Percentiles rank a stretch among this genome's conserved stretches.
These are phyloP conservation scores for Alligator mississippiensis DNA, from an alignment of 2,113 vertebrate species.

Conservation along the genomic window DNA sequence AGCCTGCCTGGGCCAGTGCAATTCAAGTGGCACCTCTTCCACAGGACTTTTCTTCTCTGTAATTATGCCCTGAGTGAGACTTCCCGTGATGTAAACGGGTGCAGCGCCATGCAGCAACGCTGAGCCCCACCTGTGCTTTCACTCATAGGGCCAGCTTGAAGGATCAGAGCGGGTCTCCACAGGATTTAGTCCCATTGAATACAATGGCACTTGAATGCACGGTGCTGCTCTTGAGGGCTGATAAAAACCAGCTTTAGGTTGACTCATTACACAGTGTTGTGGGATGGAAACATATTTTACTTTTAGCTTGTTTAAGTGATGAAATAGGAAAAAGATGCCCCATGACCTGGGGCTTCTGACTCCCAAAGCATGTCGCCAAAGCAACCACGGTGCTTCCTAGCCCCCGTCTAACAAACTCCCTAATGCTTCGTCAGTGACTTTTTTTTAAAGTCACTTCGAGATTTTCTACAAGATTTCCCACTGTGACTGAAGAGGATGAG, in stretches of 20 bases:
- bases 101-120: slow-evolving; percentile 38
- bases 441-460: not conserved
- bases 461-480: not conserved
- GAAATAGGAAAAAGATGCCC: not conserved
- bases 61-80: slow-evolving; percentile 4
- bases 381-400: not conserved
- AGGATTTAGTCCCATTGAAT: slow-evolving; percentile 9
- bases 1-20: not conserved
- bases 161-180: slow-evolving; percentile 32
- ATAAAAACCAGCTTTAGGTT: not conserved
- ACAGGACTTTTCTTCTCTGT: not conserved
- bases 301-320: not conserved
- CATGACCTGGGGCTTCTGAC: not conserved
- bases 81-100: slow-evolving; percentile 15
- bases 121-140: slow-evolving; percentile 53
- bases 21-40: not conserved
- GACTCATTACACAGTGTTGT: not conserved
- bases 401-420: not conserved
- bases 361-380: not conserved
- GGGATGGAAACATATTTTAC: slow-evolving; percentile 17
- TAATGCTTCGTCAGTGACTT: not conserved
- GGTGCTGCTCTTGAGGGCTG: slow-evolving; percentile 1
- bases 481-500: not conserved
- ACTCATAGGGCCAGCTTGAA: slow-evolving; percentile 46
- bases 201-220: not conserved